These are phyloP conservation scores for Poecilia wingei DNA, from an alignment of 2,797 vertebrate genomes.

Conservation along the genomic window DNA sequence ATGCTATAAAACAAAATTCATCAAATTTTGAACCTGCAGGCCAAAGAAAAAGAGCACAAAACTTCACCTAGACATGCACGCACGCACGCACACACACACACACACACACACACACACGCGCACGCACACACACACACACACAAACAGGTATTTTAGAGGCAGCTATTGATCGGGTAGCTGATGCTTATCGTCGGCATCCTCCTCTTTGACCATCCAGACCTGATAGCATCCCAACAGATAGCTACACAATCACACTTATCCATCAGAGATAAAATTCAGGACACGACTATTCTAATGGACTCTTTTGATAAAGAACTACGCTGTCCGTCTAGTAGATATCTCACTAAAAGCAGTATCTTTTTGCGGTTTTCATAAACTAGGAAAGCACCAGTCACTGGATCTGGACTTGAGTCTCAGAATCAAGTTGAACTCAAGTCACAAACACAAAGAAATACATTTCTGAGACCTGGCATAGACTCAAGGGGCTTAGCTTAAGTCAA, in stretches of 20 bases:
- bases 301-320: slow-evolving; percentile 35
- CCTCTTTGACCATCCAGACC: slow-evolving; percentile 64
- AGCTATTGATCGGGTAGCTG: slow-evolving; percentile 66
- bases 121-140: slow-evolving; percentile 27
- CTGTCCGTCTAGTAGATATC: slow-evolving; percentile 7
- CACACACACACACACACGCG: slow-evolving; percentile 36
- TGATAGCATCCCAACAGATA: slow-evolving; percentile 68
- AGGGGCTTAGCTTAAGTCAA: no score
- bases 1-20: slow-evolving; percentile 50
- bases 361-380: not conserved
- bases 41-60: slow-evolving; percentile 24
- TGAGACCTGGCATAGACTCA: not conserved
- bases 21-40: slow-evolving; percentile 48
- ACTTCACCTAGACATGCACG: slow-evolving; percentile 23
- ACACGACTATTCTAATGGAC: slow-evolving; percentile 60
- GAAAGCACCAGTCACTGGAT: not conserved
- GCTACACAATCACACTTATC: slow-evolving; percentile 55
- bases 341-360: not conserved
- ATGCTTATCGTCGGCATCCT: slow-evolving; percentile 73
- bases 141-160: slow-evolving; percentile 46
- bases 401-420: not conserved
- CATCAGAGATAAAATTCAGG: slow-evolving; percentile 63
- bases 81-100: slow-evolving; percentile 36
- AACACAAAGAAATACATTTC: not conserved
- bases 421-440: not conserved